These are phyloP conservation scores for Protodeltote pygarga DNA, from an alignment of 2,888 invertebrate genomes.

Conservation along the genomic window DNA sequence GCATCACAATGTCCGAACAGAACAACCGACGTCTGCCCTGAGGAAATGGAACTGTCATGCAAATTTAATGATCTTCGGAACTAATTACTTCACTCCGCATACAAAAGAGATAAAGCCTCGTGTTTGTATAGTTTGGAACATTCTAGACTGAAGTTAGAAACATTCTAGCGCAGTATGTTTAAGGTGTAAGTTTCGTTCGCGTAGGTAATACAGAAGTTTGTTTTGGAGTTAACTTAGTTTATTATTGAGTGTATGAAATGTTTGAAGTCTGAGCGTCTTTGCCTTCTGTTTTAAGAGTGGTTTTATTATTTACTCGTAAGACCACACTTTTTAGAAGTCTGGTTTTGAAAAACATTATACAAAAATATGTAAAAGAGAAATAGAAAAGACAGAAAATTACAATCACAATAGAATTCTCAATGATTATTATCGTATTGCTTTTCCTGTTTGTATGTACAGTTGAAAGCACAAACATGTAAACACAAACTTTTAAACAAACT, in stretches of 20 bases:
- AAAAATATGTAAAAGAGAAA: too few relatives aligned
- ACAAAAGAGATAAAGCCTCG: slow-evolving; percentile 68
- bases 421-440: too few relatives aligned
- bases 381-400: too few relatives aligned
- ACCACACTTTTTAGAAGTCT: slow-evolving; percentile 3
- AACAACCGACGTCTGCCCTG: slow-evolving; percentile 46
- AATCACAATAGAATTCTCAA: too few relatives aligned
- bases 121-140: slow-evolving; percentile 73
- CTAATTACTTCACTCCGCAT: slow-evolving; percentile 74
- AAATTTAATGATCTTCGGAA: slow-evolving; percentile 73
- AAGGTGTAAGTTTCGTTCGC: slow-evolving; percentile 72
- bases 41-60: slow-evolving; percentile 72
- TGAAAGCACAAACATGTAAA: too few relatives aligned
- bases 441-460: too few relatives aligned
- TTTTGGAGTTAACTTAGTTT: slow-evolving; percentile 63
- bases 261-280: slow-evolving; percentile 38
- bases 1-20: slow-evolving; percentile 65
- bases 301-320: slow-evolving; percentile 51
- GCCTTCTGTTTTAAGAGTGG: slow-evolving; percentile 53
- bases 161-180: slow-evolving; percentile 63
- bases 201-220: slow-evolving; percentile 77
- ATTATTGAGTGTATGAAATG: slow-evolving; percentile 56
- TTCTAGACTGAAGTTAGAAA: slow-evolving; percentile 66
- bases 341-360: too few relatives aligned
- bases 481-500: too few relatives aligned